These are phyloP conservation scores for Zosterops pallidus DNA, from an alignment of 2,113 vertebrate species.

Conservation along the genomic window DNA sequence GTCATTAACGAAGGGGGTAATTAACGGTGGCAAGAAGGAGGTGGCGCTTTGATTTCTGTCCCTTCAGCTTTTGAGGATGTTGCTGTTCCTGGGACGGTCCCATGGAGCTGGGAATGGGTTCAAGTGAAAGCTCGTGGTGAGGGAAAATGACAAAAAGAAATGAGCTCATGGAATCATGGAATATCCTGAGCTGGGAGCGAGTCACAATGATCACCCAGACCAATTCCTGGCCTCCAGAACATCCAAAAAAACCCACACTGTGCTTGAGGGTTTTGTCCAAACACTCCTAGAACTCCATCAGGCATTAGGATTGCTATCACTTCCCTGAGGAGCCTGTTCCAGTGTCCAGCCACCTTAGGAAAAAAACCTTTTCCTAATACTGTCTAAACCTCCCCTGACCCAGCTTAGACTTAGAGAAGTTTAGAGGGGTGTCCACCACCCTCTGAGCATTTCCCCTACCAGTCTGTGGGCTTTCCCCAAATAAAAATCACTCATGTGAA, in stretches of 20 bases:
- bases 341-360: too few species aligned
- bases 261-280: not conserved
- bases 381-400: not conserved
- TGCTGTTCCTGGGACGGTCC: not conserved
- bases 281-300: not conserved
- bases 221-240: not conserved
- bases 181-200: not conserved
- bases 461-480: not conserved
- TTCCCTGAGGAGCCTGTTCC: not conserved
- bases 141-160: not conserved
- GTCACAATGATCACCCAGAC: not conserved
- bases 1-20: not conserved
- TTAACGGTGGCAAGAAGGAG: not conserved
- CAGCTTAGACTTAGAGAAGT: not conserved
- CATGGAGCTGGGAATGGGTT: not conserved
- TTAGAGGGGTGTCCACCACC: not conserved
- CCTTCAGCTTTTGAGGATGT: not conserved
- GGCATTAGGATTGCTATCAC: accelerated
- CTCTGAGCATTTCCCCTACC: not conserved
- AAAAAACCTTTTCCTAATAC: not conserved
- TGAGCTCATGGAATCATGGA: not conserved
- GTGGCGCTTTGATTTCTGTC: not conserved
- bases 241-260: not conserved
- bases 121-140: not conserved
- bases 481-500: not conserved